Percentiles rank a stretch among this genome's conserved stretches.
phyloP scores from a whole-genome alignment of 2,797 vertebrate genomes.

The Apodemus agrarius region DNA sequence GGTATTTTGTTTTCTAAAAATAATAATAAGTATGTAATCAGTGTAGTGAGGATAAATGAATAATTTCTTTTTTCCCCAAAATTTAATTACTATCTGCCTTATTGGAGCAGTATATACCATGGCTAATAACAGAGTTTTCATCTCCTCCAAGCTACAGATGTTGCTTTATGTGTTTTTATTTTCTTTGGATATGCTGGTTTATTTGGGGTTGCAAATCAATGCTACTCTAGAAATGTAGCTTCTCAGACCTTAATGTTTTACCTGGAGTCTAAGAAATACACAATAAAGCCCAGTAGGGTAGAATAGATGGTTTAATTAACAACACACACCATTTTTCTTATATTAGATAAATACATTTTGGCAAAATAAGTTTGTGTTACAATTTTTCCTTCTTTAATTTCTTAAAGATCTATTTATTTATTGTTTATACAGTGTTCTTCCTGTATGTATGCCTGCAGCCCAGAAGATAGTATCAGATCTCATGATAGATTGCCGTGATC shows the following conservation, averaged over 20 bases:
- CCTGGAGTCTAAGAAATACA: neutral
- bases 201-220: conserved; percentile 55
- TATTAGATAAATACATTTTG: neutral
- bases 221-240: neutral
- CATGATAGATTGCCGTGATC: too few relatives aligned
- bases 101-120: conserved; percentile 3
- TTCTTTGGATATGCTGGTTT: neutral
- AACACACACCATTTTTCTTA: neutral
- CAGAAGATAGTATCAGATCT: too few relatives aligned
- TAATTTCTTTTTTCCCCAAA: neutral
- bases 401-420: too few relatives aligned
- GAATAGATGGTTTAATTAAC: neutral
- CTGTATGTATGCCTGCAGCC: too few relatives aligned
- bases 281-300: neutral
- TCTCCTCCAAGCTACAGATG: neutral
- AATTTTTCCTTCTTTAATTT: neutral
- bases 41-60: neutral
- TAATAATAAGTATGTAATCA: neutral
- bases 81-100: conserved; percentile 21
- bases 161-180: conserved; percentile 34
- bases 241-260: conserved; percentile 21
- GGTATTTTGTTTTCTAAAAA: neutral
- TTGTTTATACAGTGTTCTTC: too few relatives aligned
- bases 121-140: conserved; percentile 37
- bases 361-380: neutral